Evolutionary conservation across 2,113 vertebrate genomes (phyloP).

Genomic region (Notothenia coriiceps): DNA sequence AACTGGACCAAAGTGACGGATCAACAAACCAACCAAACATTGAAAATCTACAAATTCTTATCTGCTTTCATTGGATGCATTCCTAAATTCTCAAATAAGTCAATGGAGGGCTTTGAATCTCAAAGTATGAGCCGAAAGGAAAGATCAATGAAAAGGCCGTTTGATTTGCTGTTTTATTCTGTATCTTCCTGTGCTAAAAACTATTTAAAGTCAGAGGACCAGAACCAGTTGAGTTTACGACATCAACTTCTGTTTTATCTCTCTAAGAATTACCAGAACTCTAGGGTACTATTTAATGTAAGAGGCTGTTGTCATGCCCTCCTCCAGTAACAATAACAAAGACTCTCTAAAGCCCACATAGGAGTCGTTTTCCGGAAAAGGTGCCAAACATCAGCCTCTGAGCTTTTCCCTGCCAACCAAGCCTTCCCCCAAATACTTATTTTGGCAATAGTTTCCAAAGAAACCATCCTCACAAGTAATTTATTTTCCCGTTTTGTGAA

Average conservation of each 20-base stretch:
- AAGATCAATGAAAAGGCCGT: no score
- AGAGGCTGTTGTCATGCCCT: slow-evolving; percentile 20
- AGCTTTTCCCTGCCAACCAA: slow-evolving; percentile 50
- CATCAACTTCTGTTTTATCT: slow-evolving; percentile 28
- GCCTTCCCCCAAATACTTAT: slow-evolving; percentile 30
- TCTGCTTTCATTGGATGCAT: no score
- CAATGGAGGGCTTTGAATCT: no score
- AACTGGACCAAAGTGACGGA: no score
- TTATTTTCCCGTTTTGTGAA: slow-evolving; percentile 8
- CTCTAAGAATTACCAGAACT: slow-evolving; percentile 38
- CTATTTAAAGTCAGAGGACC: background rate
- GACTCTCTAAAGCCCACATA: slow-evolving; percentile 21
- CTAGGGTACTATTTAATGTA: slow-evolving; percentile 32
- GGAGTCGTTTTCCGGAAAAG: slow-evolving; percentile 32
- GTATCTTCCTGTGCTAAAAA: no score
- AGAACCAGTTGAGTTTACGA: slow-evolving; percentile 1
- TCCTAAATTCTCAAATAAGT: no score
- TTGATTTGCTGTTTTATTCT: no score
- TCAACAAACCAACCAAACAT: no score
- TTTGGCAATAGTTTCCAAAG: slow-evolving; percentile 3
- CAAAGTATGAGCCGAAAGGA: no score
- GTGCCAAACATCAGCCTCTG: slow-evolving; percentile 28
- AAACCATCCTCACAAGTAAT: slow-evolving; percentile 12
- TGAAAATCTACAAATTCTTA: no score
- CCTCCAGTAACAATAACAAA: slow-evolving; percentile 50